A percentile compares a stretch with the other conserved stretches of the same genome.
These are phyloP conservation scores for Tachina lurida DNA, from an alignment of 2,888 invertebrate genomes.

Conservation along the genomic window DNA sequence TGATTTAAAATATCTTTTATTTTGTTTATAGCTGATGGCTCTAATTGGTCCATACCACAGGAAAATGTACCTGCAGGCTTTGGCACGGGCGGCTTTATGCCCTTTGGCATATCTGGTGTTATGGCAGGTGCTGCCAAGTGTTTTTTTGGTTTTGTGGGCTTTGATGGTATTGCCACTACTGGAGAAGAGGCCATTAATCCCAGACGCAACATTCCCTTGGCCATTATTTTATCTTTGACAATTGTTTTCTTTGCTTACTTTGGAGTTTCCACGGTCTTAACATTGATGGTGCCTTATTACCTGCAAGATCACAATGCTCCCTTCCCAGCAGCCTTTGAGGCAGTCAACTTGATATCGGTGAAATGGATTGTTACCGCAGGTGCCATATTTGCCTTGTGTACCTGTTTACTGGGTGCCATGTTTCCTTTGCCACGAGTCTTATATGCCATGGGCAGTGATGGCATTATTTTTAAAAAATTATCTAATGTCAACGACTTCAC, in stretches of 20 bases:
- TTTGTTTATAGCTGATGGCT: conserved; percentile 86
- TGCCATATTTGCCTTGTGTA: conserved; percentile 95
- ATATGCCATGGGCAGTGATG: conserved; percentile 95
- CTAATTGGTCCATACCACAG: conserved; percentile 91
- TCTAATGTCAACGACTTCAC: conserved; percentile 89
- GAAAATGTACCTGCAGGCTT: conserved; percentile 84
- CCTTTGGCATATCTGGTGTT: conserved; percentile 93
- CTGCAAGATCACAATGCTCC: conserved; percentile 93
- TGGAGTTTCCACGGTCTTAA: conserved; percentile 94
- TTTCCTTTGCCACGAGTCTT: conserved; percentile 94
- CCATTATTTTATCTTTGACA: conserved; percentile 92
- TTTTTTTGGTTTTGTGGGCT: conserved; percentile 97
- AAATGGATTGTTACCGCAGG: conserved; percentile 96
- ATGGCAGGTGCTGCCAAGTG: conserved; percentile 94
- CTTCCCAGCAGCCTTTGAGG: conserved; percentile 92
- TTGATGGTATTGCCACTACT: conserved; percentile 95
- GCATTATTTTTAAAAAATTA: conserved; percentile 90
- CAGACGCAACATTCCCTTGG: conserved; percentile 93
- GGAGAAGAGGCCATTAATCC: conserved; percentile 98
- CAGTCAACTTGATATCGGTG: conserved; percentile 89
- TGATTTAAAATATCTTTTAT: neutral
- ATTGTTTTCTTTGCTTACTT: conserved; percentile 95
- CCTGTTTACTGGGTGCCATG: conserved; percentile 93
- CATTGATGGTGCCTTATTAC: conserved; percentile 97
- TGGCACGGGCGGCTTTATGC: conserved; percentile 95